Base-by-base conservation (phyloP, 2,888 invertebrate species). In the Tanypteryx hageni region DNA sequence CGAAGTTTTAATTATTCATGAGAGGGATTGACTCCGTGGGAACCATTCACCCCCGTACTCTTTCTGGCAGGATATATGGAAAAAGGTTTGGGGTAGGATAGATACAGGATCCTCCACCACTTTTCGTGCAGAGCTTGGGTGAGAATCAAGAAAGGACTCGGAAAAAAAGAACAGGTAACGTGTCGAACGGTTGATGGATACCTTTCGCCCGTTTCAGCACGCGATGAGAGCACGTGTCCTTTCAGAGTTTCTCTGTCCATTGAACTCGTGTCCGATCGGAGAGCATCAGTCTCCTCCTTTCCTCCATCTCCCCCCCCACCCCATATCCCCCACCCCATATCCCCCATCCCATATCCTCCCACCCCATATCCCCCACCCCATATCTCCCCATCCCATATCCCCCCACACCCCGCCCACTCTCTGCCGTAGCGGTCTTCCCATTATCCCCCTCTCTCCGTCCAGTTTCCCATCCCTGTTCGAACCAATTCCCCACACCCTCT, bases 271-370 rank as follows among this genome's bases (percentile, higher is more conserved):
- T 76, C 11, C 11, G 61, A 61, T 44, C 44, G 44, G 61, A 61
- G 76, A 76, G 22, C 76, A 76, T 76, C 76, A 22, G 76, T 64
- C 64, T 64, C 27, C 22, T 27, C 76, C 76, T 27, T 76, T 27
- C 76, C 76, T 27, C 27, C 76, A n/a, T 22, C 76, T 27, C 76
- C 22, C 76, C 76, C 76, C 22, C 22, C 9, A 22, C 76, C 76
- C 76, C 22, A n/a, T 16, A n/a, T n/a, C n/a, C n/a, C n/a, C n/a
- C n/a, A n/a, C n/a, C n/a, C n/a, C n/a, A n/a, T n/a, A n/a, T n/a
- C n/a, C n/a, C n/a, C n/a, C n/a, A n/a, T n/a, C n/a, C 76, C 76
- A 76, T n/a, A 76, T 76, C 27, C 14, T 76, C 76, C 76, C 76
- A 76, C 27, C n/a, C 76, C 64, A 64, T n/a, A 64, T n/a, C 18